These are phyloP conservation scores for Semotilus atromaculatus DNA, from an alignment of 2,797 vertebrate genomes.

Conservation along the genomic window DNA sequence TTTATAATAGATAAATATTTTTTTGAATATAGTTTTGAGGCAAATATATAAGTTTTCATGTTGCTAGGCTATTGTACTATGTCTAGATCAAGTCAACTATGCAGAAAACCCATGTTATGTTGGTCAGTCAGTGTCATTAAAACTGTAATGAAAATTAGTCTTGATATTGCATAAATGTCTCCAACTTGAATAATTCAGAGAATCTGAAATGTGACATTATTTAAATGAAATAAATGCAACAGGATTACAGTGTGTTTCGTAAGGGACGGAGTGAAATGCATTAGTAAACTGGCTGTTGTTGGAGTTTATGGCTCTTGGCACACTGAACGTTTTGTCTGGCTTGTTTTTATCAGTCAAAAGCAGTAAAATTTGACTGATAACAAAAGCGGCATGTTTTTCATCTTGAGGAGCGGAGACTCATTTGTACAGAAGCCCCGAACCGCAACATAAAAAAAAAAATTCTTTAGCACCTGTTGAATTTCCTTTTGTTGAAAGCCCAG, in stretches of 20 bases:
- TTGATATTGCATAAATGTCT: slow-evolving; percentile 2
- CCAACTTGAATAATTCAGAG: slow-evolving; percentile 4
- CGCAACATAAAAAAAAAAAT: too few relatives aligned
- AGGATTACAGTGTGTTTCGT: slow-evolving; percentile 18
- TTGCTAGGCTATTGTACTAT: neutral
- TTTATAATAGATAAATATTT: neutral
- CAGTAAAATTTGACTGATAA: slow-evolving; percentile 65
- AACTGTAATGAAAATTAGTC: neutral
- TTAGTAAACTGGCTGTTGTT: slow-evolving; percentile 48
- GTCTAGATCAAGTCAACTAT: slow-evolving; percentile 33
- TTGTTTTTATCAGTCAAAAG: slow-evolving; percentile 59
- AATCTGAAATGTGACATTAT: slow-evolving; percentile 1
- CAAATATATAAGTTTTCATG: neutral
- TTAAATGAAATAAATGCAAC: slow-evolving; percentile 46
- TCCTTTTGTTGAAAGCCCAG: too few relatives aligned
- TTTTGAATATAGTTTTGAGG: neutral
- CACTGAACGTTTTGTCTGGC: slow-evolving; percentile 62
- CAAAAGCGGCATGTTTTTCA: slow-evolving; percentile 66
- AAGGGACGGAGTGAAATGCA: neutral
- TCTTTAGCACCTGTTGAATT: too few relatives aligned
- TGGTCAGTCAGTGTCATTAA: slow-evolving; percentile 21
- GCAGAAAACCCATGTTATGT: slow-evolving; percentile 24
- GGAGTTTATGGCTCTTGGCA: slow-evolving; percentile 71
- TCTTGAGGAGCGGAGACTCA: slow-evolving; percentile 45
- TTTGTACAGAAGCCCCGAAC: neutral